Base-by-base conservation (phyloP, 2,888 invertebrate species). In the Apotomis turbidana region DNA sequence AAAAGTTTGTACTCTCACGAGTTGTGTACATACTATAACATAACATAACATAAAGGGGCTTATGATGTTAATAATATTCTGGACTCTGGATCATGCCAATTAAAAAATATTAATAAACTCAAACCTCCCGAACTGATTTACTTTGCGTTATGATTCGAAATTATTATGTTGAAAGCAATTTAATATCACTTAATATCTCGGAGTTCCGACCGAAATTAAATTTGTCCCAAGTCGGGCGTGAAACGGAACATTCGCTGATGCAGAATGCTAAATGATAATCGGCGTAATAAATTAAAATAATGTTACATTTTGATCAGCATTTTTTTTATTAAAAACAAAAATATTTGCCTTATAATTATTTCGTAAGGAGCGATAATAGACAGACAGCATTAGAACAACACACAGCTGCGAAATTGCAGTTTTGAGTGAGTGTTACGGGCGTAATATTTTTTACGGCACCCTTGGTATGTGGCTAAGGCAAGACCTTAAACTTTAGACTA, bases 171-270 rank as follows among this genome's bases (percentile, higher is more conserved):
- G 10, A 54, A 64, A 8, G 41, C 0, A 41, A 63, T 63, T 54
- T 13, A 9, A 52, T 54, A 41, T 44, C 12, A 41, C 54, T 44
- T 54, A 63, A 52, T 63, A 52, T 54, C 49, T 36, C 49, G 10
- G 52, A 15, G 27, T 15, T 13, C 27, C 41, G 41, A 10, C 5
- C 15, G 38, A 51, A 59, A 59, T 68, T 58, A 51, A 59, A 59
- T 51, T 68, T 59, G 68, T 27, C 38, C 36, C 49, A 38, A 68
- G 13, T 58, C 38, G 58, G 13, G 57, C 58, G 41, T 41, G 10
- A 51, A 68, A 68, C 41, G 41, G 51, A 68, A 68, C 58, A 36
- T 15, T 59, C 52, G 59, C 51, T 60, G 52, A 41, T 4, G 68
- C 59, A 13, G n/a, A 52, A 41, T 6, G n/a, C 44, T 41, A 54